These are phyloP conservation scores for Phoxinus phoxinus DNA, from an alignment of 2,113 vertebrate genomes.

Conservation along the genomic window DNA sequence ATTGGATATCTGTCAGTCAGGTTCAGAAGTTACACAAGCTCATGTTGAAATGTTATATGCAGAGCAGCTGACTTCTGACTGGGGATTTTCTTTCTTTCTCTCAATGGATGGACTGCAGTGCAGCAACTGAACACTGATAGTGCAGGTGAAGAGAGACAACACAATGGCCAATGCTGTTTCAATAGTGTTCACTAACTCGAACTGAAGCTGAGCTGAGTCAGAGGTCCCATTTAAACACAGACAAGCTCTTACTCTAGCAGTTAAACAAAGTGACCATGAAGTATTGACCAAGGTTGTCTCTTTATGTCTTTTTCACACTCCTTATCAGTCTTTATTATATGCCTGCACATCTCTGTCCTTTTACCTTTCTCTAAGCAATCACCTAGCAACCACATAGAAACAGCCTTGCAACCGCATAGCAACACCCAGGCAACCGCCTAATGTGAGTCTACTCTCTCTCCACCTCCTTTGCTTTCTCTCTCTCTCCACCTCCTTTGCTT, in stretches of 20 bases:
- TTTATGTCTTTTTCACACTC: not conserved
- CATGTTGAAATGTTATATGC: not conserved
- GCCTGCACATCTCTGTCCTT: not conserved
- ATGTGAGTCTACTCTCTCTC: not conserved
- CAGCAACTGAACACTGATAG: not conserved
- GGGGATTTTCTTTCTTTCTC: constrained; percentile 1
- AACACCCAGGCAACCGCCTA: not conserved
- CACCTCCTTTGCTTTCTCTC: no score
- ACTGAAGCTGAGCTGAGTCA: constrained; percentile 21
- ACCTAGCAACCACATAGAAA: not conserved
- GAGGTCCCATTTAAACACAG: constrained; percentile 19
- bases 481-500: not conserved
- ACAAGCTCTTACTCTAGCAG: not conserved
- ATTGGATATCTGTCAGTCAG: not conserved
- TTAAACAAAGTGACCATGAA: not conserved
- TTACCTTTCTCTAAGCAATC: not conserved
- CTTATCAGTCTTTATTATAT: not conserved
- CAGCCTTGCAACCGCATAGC: not conserved
- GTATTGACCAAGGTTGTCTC: not conserved
- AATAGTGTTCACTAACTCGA: constrained; percentile 13
- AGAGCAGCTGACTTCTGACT: not conserved
- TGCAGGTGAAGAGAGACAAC: not conserved
- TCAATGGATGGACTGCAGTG: not conserved
- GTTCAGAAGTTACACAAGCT: not conserved
- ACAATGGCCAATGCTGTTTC: not conserved